phyloP scores from a whole-genome alignment of 2,888 invertebrate species.

The Synergus japonicus region DNA sequence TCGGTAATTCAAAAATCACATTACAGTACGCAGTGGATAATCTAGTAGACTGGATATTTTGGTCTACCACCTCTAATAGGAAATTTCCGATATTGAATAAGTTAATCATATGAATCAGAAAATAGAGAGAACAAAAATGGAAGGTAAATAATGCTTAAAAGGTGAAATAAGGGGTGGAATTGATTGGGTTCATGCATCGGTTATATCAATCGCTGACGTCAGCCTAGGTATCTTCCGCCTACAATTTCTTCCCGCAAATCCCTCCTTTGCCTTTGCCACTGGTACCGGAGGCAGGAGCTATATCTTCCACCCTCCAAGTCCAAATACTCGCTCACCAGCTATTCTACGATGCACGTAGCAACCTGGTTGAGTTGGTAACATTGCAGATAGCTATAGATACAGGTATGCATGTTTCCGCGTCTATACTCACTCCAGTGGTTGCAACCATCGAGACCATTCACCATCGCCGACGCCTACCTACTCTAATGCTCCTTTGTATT shows the following conservation, averaged over 20 bases:
- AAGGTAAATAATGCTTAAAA: too few species aligned
- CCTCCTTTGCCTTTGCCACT: constrained; percentile 58
- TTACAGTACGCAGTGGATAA: too few species aligned
- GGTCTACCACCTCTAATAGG: too few species aligned
- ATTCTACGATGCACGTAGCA: constrained; percentile 53
- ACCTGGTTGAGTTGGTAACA: constrained; percentile 43
- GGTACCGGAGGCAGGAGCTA: constrained; percentile 63
- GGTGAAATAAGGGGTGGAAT: background rate
- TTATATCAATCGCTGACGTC: background rate
- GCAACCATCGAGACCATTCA: constrained; percentile 47
- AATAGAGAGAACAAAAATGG: too few species aligned
- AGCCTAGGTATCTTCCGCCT: constrained; percentile 36
- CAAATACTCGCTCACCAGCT: constrained; percentile 60
- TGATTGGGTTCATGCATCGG: background rate
- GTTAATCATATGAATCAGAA: too few species aligned
- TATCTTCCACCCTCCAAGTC: constrained; percentile 61
- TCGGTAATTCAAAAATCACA: too few species aligned
- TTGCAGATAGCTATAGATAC: constrained; percentile 4
- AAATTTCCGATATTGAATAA: too few species aligned
- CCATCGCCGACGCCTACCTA: constrained; percentile 46
- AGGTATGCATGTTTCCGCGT: constrained; percentile 28
- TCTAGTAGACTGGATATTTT: too few species aligned
- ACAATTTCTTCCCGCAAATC: constrained; percentile 63
- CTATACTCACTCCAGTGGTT: constrained; percentile 40
- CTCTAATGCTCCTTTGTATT: constrained; percentile 52